phyloP scores from a whole-genome alignment of 2,888 invertebrate species.

The Oscheius onirici region DNA sequence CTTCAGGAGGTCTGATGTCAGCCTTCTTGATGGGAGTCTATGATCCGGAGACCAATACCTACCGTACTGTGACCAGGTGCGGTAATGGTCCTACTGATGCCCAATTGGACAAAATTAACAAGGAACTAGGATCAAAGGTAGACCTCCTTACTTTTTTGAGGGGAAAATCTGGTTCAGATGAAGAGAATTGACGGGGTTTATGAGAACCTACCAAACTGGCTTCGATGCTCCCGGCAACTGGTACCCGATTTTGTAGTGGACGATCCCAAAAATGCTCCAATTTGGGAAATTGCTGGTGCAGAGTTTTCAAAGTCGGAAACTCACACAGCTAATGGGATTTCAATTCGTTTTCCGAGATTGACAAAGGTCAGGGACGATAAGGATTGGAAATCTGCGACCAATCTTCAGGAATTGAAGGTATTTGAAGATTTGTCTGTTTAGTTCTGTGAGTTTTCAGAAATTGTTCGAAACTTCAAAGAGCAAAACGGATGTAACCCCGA shows the following conservation, averaged over 20 bases:
- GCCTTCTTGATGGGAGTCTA: conserved; percentile 92
- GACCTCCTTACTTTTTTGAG: conserved; percentile 68
- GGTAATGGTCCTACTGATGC: conserved; percentile 85
- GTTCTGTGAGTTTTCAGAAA: conserved; percentile 55
- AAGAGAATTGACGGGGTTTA: conserved; percentile 74
- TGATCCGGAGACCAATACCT: conserved; percentile 78
- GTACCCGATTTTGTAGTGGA: conserved; percentile 88
- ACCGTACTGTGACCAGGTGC: conserved; percentile 89
- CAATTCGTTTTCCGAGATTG: conserved; percentile 88
- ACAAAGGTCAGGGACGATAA: conserved; percentile 83
- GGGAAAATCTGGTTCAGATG: conserved; percentile 32
- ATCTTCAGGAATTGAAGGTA: conserved; percentile 80
- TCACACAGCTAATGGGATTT: conserved; percentile 92
- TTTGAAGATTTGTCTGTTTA: too few species aligned
- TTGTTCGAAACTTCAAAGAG: conserved; percentile 72
- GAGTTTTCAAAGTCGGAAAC: conserved; percentile 77
- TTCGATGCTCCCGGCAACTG: conserved; percentile 84
- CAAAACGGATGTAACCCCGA: conserved; percentile 67
- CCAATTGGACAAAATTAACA: conserved; percentile 81
- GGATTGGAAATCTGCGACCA: conserved; percentile 84
- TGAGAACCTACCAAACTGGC: conserved; percentile 82
- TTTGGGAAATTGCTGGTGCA: conserved; percentile 91
- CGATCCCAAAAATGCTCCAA: conserved; percentile 85
- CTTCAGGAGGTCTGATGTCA: conserved; percentile 84
- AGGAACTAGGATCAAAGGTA: conserved; percentile 78